Base-by-base conservation (phyloP, 2,888 invertebrate species). In the Panopea generosa region DNA sequence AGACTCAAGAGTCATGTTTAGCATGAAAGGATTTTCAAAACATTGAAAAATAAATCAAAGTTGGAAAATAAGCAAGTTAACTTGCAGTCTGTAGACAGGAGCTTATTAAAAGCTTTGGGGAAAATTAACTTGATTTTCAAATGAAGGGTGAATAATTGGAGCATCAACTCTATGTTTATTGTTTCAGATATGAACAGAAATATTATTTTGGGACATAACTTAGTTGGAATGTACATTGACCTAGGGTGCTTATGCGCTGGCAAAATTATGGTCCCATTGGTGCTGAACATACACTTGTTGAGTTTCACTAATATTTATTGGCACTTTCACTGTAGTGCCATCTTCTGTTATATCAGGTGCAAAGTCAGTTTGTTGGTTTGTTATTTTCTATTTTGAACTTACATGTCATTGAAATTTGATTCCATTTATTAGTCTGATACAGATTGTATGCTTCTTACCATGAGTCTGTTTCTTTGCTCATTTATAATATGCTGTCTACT, bases 121-220 rank as follows among this genome's bases (percentile, higher is more conserved):
- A 7, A 16, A 2, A 22, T 24, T 22, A 24, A 33, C 9, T 16
- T 61, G 1, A 26, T 18, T 2, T 49, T 61, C 27, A 61, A n/a
- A 49, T 61, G 9, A 40, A 40, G 7, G 61, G 49, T 47, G 1
- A 26, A 2, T 18, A 61, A 61, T 2, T 61, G 27, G 45, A 26
- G 20, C 68, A 69, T 22, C 26, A 40, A 7, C 60, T 60, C 27
- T 60, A 43, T 45, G n/a, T n/a, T n/a, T n/a, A 43, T 65, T 3
- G 53, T 55, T 0, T n/a, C 24, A 7, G 40, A 40, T 18, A 65
- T 61, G 18, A 61, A 69, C 45, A 24, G 68, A 43, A 52, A n/a
- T n/a, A n/a, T n/a, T n/a, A n/a, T n/a, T n/a, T n/a, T 33, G 11
- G 33, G 33, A 11, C 33, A 33, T 33, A 33, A 33, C 11, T 33